Percentiles rank a stretch among this genome's conserved stretches.
Evolutionary conservation across 1,140 invertebrate species (phyloP).

Genomic region (Eueides isabella): DNA sequence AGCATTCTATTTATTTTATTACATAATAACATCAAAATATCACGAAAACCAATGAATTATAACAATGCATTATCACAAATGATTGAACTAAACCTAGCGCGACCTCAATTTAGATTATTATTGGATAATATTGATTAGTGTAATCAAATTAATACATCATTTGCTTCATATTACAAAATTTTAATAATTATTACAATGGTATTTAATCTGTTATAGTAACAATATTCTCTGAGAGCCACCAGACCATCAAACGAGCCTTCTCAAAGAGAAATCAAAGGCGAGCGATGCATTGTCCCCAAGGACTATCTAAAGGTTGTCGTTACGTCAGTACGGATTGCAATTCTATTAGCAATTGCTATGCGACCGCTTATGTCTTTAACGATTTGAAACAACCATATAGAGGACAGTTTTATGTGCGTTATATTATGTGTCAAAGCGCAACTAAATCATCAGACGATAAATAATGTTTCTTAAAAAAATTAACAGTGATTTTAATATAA

Average conservation of each 20-base stretch:
- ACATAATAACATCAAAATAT: background rate
- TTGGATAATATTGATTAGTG: background rate
- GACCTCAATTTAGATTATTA: constrained; percentile 13
- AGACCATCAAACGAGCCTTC: constrained; percentile 1
- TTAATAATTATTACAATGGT: background rate
- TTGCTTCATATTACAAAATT: background rate
- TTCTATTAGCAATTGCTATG: constrained; percentile 67
- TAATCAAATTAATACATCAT: constrained; percentile 1
- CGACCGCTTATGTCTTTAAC: constrained; percentile 72
- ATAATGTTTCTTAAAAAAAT: background rate
- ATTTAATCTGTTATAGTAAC: constrained; percentile 12
- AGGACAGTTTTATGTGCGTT: constrained; percentile 28
- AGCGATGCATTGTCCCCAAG: constrained; percentile 36
- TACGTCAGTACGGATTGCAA: constrained; percentile 63
- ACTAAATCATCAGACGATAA: background rate
- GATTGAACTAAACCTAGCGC: constrained; percentile 2
- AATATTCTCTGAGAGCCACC: background rate
- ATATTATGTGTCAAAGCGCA: background rate
- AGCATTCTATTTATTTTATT: background rate
- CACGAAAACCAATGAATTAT: constrained; percentile 8
- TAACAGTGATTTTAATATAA: background rate
- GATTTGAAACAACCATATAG: constrained; percentile 47
- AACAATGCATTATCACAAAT: constrained; percentile 6
- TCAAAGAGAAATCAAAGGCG: constrained; percentile 44
- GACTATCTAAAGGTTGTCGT: constrained; percentile 49